Evolutionary conservation across 2,888 invertebrate genomes (phyloP).

Genomic region (Chirona hameri): DNA sequence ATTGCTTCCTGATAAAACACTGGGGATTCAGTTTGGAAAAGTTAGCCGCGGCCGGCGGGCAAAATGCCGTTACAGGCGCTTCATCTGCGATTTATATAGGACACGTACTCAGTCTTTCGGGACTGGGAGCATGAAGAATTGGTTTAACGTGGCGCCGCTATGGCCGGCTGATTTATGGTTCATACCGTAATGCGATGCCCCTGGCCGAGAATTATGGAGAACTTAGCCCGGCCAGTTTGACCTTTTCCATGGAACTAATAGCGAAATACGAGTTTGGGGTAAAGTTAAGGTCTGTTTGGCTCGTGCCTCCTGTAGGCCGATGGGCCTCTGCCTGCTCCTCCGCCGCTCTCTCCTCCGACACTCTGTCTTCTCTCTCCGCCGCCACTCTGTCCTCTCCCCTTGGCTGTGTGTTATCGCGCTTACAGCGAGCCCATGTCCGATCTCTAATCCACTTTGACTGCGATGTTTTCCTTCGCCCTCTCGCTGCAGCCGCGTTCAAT

Average conservation of each 20-base stretch:
- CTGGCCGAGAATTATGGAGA: not conserved
- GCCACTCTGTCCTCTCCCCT: not conserved
- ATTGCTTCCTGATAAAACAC: conserved; percentile 27
- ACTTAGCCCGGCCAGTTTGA: conserved; percentile 2
- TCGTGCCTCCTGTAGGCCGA: not conserved
- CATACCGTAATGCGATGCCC: not conserved
- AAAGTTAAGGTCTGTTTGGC: not conserved
- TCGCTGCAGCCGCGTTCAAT: not conserved
- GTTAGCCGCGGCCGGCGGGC: conserved; percentile 1
- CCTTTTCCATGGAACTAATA: conserved; percentile 22
- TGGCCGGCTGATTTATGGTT: not conserved
- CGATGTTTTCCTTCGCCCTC: not conserved
- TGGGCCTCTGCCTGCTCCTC: not conserved
- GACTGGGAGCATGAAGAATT: not conserved
- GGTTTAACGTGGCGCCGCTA: not conserved
- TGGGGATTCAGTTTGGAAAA: conserved; percentile 25
- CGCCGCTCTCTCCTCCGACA: not conserved
- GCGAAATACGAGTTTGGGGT: not conserved
- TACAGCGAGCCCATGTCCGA: not conserved
- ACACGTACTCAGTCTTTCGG: conserved; percentile 1
- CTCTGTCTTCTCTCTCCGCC: not conserved
- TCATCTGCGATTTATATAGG: conserved; percentile 12
- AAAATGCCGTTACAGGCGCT: conserved; percentile 12
- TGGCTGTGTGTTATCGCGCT: not conserved
- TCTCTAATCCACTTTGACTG: conserved; percentile 26